Conservation (phyloP, 2,113 vertebrate species). For the Hemicordylus capensis region DNA sequence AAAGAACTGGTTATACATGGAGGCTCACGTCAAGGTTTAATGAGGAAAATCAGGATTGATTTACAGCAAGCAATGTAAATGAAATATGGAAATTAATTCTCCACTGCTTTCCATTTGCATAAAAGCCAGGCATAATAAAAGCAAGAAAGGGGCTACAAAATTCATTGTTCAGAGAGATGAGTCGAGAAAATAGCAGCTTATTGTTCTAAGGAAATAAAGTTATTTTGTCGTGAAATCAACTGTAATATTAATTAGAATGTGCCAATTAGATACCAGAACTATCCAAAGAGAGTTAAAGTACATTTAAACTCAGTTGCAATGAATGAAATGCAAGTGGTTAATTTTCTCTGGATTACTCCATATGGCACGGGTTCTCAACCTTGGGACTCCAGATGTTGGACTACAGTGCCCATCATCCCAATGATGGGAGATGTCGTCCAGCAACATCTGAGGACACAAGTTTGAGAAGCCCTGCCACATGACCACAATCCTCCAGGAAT, state of each 20-base stretch:
- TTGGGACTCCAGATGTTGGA: too few species aligned
- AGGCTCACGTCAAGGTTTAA: background rate
- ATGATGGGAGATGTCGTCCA: too few species aligned
- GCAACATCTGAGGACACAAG: too few species aligned
- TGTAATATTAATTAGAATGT: background rate
- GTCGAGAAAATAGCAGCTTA: background rate
- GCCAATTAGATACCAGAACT: background rate
- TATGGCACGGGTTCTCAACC: too few species aligned
- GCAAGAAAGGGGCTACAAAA: background rate
- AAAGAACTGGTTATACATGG: conserved; percentile 17
- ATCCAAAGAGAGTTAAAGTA: background rate
- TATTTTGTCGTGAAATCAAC: background rate
- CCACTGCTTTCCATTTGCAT: conserved; percentile 1
- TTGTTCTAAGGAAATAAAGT: conserved; percentile 27
- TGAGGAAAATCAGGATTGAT: conserved; percentile 20
- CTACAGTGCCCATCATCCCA: too few species aligned
- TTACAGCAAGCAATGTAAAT: conserved; percentile 28
- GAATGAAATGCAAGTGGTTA: background rate
- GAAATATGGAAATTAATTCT: conserved; percentile 31
- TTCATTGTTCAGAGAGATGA: conserved; percentile 31
- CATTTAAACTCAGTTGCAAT: background rate
- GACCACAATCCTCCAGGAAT: background rate
- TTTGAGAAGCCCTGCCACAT: too few species aligned
- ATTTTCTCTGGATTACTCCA: background rate
- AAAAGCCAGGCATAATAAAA: conserved; percentile 36